Evolutionary conservation across 2,888 invertebrate species (phyloP).

Genomic region (Deroplatys truncata): DNA sequence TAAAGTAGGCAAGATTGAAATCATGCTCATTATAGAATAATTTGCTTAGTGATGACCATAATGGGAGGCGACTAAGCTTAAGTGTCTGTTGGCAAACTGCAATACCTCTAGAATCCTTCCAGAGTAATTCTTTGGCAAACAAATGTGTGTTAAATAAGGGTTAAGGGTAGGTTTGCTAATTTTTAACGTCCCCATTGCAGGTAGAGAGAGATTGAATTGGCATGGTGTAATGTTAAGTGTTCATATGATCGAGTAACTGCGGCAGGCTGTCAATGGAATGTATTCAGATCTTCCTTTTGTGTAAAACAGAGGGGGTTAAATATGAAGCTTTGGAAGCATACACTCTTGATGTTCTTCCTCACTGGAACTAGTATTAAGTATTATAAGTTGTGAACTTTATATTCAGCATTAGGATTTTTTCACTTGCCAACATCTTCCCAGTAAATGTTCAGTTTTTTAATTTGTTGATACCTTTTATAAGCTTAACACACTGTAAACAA

Average conservation of each 20-base stretch:
- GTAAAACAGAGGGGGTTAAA: not conserved
- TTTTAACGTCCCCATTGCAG: not conserved
- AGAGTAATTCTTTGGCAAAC: not conserved
- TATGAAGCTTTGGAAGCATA: not conserved
- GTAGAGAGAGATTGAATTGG: not conserved
- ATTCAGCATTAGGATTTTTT: not conserved
- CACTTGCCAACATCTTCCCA: slow-evolving; percentile 12
- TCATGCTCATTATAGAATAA: not conserved
- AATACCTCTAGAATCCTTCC: not conserved
- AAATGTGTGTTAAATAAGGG: not conserved
- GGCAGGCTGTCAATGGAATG: not conserved
- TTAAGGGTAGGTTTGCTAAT: not conserved
- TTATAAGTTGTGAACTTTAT: not conserved
- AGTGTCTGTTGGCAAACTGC: not conserved
- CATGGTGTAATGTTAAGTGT: too few relatives aligned
- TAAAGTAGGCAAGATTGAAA: not conserved
- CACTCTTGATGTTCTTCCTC: not conserved
- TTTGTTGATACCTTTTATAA: slow-evolving; percentile 10
- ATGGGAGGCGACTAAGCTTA: not conserved
- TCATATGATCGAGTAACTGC: not conserved
- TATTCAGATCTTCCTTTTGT: not conserved
- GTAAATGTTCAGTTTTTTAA: slow-evolving; percentile 4
- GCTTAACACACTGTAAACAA: slow-evolving; percentile 7
- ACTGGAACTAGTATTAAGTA: not conserved
- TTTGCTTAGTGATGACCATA: not conserved